Percentiles rank a stretch among this genome's conserved stretches.
These are phyloP conservation scores for Enteromius mattozi DNA, from an alignment of 2,797 vertebrate genomes.

Conservation along the genomic window DNA sequence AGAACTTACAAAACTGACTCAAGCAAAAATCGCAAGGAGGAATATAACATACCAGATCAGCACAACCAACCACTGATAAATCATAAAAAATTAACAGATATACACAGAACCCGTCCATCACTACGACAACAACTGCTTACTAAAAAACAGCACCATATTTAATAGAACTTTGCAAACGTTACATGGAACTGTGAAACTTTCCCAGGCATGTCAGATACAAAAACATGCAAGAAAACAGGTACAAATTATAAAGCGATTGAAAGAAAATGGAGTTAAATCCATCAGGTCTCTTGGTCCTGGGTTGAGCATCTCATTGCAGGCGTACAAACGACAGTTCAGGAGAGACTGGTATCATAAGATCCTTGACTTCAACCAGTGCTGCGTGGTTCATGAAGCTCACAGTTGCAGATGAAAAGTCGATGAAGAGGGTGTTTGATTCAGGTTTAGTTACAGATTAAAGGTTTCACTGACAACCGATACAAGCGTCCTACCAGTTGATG, in stretches of 20 bases:
- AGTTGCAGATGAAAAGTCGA: slow-evolving; percentile 26
- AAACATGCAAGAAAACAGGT: slow-evolving; percentile 55
- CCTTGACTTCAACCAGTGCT: slow-evolving; percentile 44
- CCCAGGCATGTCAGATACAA: slow-evolving; percentile 58
- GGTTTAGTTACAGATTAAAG: slow-evolving; percentile 18
- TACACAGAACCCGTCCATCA: slow-evolving; percentile 55
- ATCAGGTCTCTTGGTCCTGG: slow-evolving; percentile 60
- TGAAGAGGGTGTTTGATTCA: slow-evolving; percentile 12
- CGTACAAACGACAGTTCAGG: slow-evolving; percentile 47
- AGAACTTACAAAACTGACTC: slow-evolving; percentile 34
- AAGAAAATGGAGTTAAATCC: slow-evolving; percentile 30
- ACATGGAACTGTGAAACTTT: slow-evolving; percentile 53
- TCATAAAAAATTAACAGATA: slow-evolving; percentile 54
- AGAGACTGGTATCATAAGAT: slow-evolving; percentile 47
- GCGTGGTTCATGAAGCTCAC: slow-evolving; percentile 37
- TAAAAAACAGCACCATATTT: slow-evolving; percentile 63
- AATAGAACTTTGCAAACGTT: slow-evolving; percentile 60
- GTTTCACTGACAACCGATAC: slow-evolving; percentile 35
- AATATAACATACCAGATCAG: slow-evolving; percentile 48
- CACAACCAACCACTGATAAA: slow-evolving; percentile 61
- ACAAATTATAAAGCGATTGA: slow-evolving; percentile 28
- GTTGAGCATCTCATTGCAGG: slow-evolving; percentile 50
- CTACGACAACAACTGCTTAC: slow-evolving; percentile 55
- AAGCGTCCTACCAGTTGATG: neutral
- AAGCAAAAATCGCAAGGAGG: slow-evolving; percentile 48